These are phyloP conservation scores for Cacatua alba DNA, from an alignment of 2,113 vertebrate genomes.

Conservation along the genomic window DNA sequence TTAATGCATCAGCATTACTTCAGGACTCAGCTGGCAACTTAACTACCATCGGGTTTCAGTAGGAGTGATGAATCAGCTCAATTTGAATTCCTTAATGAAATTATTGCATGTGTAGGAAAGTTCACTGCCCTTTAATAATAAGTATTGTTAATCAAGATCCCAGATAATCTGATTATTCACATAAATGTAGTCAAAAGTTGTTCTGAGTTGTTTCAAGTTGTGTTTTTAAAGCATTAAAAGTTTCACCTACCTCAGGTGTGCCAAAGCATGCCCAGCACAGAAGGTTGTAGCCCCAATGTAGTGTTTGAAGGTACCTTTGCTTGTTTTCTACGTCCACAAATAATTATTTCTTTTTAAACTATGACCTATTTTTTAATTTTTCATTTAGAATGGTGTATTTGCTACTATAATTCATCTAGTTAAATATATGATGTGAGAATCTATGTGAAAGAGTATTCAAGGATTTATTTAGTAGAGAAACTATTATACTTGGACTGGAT, in stretches of 20 bases:
- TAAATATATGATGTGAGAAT: not conserved
- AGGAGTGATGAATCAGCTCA: not conserved
- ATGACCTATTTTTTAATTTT: not conserved
- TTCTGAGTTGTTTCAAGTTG: not conserved
- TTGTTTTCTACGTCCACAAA: not conserved
- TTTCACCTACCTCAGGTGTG: not conserved
- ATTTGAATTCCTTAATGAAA: slow-evolving; percentile 13
- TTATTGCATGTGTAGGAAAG: not conserved
- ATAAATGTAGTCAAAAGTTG: not conserved
- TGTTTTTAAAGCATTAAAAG: not conserved
- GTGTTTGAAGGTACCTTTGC: not conserved
- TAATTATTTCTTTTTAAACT: not conserved
- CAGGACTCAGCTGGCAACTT: not conserved
- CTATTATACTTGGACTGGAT: not conserved
- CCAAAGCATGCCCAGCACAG: not conserved
- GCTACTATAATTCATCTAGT: not conserved
- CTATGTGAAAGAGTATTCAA: not conserved
- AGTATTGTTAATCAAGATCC: not conserved
- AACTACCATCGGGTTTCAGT: not conserved
- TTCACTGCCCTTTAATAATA: not conserved
- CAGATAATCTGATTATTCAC: not conserved
- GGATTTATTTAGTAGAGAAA: not conserved
- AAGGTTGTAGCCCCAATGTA: not conserved
- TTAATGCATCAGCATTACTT: not conserved
- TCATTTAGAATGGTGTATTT: not conserved